Evolutionary conservation across 2,113 vertebrate genomes (phyloP).

Genomic region (Nyctereutes procyonoides): DNA sequence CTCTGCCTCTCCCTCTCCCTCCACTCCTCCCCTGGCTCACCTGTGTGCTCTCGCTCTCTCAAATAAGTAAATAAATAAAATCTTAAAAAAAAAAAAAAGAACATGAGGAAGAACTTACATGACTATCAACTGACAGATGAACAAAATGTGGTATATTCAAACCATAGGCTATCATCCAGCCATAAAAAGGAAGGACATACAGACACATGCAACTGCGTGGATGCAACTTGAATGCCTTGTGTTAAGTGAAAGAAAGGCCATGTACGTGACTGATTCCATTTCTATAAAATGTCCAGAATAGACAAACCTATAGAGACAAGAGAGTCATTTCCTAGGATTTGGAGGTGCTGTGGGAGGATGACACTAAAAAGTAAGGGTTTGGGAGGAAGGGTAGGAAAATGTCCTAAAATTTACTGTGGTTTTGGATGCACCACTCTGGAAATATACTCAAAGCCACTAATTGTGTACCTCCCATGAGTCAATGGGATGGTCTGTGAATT

Average conservation of each 20-base stretch:
- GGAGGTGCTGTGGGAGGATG: no score
- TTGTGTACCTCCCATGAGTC: not conserved
- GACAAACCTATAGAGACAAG: not conserved
- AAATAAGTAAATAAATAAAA: not conserved
- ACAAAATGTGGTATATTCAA: not conserved
- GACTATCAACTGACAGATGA: not conserved
- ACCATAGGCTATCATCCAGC: rapidly evolving
- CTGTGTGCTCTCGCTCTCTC: not conserved
- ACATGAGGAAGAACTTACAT: not conserved
- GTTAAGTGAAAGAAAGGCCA: not conserved
- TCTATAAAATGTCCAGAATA: not conserved
- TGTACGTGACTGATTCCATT: rapidly evolving
- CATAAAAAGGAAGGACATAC: not conserved
- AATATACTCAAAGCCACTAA: not conserved
- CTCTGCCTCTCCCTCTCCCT: not conserved
- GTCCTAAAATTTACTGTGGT: not conserved
- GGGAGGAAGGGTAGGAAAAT: not conserved
- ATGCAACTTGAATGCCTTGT: not conserved
- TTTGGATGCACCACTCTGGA: not conserved
- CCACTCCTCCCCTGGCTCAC: not conserved
- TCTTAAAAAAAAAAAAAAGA: not conserved
- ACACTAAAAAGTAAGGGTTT: not conserved
- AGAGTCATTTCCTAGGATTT: not conserved
- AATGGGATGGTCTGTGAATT: not conserved
- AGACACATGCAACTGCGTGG: rapidly evolving